Conservation (phyloP, 2,797 vertebrate species). For the Tapirus indicus region DNA sequence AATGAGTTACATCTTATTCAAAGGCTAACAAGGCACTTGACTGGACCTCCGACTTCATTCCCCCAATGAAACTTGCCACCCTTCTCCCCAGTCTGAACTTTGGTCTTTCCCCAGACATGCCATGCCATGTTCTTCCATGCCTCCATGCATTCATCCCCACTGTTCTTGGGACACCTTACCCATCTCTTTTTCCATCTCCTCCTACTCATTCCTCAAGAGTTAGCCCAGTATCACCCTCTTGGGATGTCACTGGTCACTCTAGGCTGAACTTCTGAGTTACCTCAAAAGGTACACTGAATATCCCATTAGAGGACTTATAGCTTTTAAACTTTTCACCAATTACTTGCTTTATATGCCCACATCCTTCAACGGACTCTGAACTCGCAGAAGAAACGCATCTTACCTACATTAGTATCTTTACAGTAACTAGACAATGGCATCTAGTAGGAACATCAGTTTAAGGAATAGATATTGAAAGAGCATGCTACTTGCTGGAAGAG, state of each 20-base stretch:
- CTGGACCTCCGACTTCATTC: background rate
- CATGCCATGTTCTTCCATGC: conserved; percentile 61
- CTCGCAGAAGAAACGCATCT: background rate
- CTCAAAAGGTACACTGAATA: background rate
- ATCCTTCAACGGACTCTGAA: background rate
- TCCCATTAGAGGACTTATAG: background rate
- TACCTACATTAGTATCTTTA: background rate
- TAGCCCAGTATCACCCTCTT: background rate
- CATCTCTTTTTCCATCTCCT: background rate
- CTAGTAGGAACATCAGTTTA: background rate
- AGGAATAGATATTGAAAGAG: background rate
- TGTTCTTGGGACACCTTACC: background rate
- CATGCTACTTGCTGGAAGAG: conserved; percentile 64
- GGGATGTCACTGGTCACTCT: background rate
- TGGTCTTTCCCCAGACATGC: conserved; percentile 49
- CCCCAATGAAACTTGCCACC: background rate
- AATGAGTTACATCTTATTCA: background rate
- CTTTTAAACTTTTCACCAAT: background rate
- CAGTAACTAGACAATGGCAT: background rate
- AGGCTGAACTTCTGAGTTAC: background rate
- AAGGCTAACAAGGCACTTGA: background rate
- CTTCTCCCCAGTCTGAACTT: background rate
- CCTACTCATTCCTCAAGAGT: background rate
- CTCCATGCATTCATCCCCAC: conserved; percentile 44
- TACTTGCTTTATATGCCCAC: background rate